Percentiles rank a stretch among this genome's conserved stretches.
Evolutionary conservation across 2,797 vertebrate genomes (phyloP).

Genomic region (Rallus crepitans): DNA sequence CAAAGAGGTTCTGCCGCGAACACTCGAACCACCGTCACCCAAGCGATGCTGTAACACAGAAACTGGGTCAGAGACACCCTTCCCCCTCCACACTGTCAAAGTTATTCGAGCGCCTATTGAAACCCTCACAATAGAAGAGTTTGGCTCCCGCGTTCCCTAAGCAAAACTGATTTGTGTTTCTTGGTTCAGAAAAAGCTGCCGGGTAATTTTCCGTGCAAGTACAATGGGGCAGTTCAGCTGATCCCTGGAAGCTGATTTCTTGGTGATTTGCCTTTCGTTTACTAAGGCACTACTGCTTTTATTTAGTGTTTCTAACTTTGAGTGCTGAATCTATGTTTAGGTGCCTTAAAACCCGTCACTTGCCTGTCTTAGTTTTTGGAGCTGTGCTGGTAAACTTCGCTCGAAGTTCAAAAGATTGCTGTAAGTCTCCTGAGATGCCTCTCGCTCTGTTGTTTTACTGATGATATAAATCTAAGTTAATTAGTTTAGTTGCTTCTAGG

Average conservation of each 20-base stretch:
- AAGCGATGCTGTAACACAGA: not conserved
- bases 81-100: constrained; percentile 55
- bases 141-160: constrained; percentile 49
- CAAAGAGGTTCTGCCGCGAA: constrained; percentile 41
- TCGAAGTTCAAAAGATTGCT: not conserved
- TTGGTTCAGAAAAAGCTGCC: constrained; percentile 42
- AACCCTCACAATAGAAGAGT: constrained; percentile 68
- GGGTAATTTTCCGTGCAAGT: constrained; percentile 41
- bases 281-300: constrained; percentile 9
- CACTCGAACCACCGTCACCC: not conserved
- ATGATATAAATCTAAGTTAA: constrained; percentile 6
- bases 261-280: constrained; percentile 26
- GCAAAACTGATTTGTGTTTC: constrained; percentile 62
- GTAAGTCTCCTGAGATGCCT: not conserved
- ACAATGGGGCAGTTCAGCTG: constrained; percentile 5
- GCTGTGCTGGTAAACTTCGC: not conserved
- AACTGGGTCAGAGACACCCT: constrained; percentile 69
- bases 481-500: constrained; percentile 15
- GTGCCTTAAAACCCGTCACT: not conserved
- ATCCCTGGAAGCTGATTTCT: constrained; percentile 34
- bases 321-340: not conserved
- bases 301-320: constrained; percentile 10
- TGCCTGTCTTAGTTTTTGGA: not conserved
- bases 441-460: not conserved
- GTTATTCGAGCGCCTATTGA: constrained; percentile 72